Base-by-base conservation (phyloP, 37 sponge, comb jelly and placozoan genomes). In the Tethya wilhelma region DNA sequence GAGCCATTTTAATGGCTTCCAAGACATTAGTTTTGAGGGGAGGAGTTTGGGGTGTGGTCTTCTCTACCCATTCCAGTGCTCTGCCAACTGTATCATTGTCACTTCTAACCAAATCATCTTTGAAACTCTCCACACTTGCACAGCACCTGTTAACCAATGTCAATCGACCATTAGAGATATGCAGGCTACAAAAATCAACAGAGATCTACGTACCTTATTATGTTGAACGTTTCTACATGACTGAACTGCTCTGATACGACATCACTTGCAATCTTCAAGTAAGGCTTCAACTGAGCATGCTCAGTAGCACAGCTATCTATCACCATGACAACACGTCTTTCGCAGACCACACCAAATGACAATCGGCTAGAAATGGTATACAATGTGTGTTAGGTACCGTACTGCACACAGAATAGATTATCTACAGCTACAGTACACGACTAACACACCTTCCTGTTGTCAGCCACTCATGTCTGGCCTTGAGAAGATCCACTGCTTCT, bases 391-490 rank as follows among this genome's bases (percentile, higher is more conserved):
- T 9, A 14, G 53, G 63, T n/a, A 62, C 20, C 8, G 22, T 62
- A n/a, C 28, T 31, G 20, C 25, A 42, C 32, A 40, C 25, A 22
- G n/a, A 69, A 20, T 8, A 19, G 19, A 2, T 5, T 22, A 69
- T 11, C 26, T 19, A 22, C 32, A 22, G 42, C 4, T 23, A 41
- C 70, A n/a, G 38, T 60, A 44, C 28, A 2, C 9, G 2, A 68
- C 38, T 38, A 26, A 1, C 53, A 38, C 49, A 93, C 93, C 93
- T 93, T 72, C 84, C 92, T 29, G 91, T 63, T 28, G 60, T 86
- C 36, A 93, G 75, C 94, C 91, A 93, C 31, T 82, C 56, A 49
- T 72, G 64, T 67, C 94, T 78, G 22, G 87, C 67, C 80, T 85
- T 86, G 44, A 93, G 69, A 30, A 39, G 38, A 0, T 69, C 63